Percentiles rank a stretch among this genome's conserved stretches.
phyloP scores from a whole-genome alignment of 2,113 vertebrate genomes.

The Bubo bubo region DNA sequence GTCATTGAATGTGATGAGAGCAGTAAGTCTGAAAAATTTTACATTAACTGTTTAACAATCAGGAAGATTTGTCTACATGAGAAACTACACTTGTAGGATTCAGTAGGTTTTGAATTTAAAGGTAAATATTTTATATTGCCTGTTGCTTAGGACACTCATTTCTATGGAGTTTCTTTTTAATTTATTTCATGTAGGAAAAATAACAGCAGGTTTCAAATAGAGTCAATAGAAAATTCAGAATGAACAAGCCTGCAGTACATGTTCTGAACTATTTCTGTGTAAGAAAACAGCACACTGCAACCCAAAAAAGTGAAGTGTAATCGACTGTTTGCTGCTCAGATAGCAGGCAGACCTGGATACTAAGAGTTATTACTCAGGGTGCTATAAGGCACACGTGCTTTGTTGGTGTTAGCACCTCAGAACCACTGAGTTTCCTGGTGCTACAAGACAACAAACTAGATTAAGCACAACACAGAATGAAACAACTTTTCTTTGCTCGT shows the following conservation, averaged over 20 bases:
- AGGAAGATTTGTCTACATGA: not conserved
- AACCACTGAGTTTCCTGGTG: not conserved
- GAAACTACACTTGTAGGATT: not conserved
- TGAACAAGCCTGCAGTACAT: not conserved
- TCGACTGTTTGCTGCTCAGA: not conserved
- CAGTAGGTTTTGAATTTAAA: not conserved
- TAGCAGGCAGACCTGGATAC: not conserved
- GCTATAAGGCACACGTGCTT: not conserved
- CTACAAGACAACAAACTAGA: not conserved
- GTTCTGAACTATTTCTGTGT: not conserved
- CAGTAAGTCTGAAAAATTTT: not conserved
- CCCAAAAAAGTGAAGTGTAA: not conserved
- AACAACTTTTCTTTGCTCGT: not conserved
- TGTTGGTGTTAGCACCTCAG: not conserved
- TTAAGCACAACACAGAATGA: not conserved
- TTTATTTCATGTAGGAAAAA: not conserved
- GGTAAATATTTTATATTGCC: not conserved
- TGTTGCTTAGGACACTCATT: rapidly evolving
- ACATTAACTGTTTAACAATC: not conserved
- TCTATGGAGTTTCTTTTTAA: not conserved
- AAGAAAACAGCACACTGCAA: not conserved
- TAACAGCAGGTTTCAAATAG: not conserved
- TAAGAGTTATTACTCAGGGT: rapidly evolving
- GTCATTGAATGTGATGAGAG: rapidly evolving
- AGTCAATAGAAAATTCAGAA: not conserved